Base-by-base conservation (phyloP, 2,113 vertebrate genomes). In the Chaenocephalus aceratus region DNA sequence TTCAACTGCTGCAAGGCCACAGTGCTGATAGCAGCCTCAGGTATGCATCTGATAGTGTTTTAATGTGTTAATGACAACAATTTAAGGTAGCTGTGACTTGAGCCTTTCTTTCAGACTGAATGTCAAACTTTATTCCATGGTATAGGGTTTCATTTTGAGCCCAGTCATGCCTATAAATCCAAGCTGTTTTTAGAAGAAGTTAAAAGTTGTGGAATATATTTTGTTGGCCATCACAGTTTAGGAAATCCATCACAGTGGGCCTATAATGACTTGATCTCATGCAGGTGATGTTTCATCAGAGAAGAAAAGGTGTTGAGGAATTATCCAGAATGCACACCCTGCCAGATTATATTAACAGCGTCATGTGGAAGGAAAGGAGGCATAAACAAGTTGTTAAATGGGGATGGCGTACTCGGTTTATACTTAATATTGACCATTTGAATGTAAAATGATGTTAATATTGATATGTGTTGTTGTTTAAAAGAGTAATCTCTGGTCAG, bases 21-120 rank as follows among this genome's bases (percentile, higher is more conserved):
- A 34, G 92, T 96, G 61, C 65, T 97, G 64, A 92, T 97, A 23
- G 95, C 91, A n/a, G 93, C 94, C 0, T 60, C 94, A 94, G 96
- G 97, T 97, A 94, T 89, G 79, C 30, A n/a, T 6, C 2, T 7
- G 10, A 6, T 41, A 41, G 36, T 16, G 65, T 11, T 15, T 14
- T 11, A 10, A n/a, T 36, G 46, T 30, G 5, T 23, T 2, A 2
- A 14, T 18, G 36, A 34, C 16, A 15, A 21, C 0, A 48, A 49
- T 10, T 53, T 10, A 30, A 34, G 52, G 8, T 18, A 13, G n/a
- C 14, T 44, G 9, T 30, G 44, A 52, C 58, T 34, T 18, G 2
- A 30, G 3, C 6, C 15, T 3, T 8, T 1, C 54, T 6, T 26
- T 52, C 18, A 53, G n/a, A 15, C 12, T 21, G 7, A 18, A 23